Evolutionary conservation across 1,140 invertebrate species (phyloP).

Genomic region (Eupeodes corollae): DNA sequence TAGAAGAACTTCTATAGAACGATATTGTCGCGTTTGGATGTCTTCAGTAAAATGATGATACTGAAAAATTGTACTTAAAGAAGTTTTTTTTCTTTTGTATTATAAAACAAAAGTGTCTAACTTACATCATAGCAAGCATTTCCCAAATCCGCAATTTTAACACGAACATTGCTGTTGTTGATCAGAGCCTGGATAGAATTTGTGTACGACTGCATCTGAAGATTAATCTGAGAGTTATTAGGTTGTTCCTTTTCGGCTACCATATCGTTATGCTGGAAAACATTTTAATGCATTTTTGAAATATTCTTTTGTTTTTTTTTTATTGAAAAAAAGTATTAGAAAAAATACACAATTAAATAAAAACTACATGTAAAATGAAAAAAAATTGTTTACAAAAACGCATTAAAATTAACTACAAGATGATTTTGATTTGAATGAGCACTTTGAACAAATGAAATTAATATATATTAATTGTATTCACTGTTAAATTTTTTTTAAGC

Average conservation of each 20-base stretch:
- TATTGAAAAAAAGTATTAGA: too few species aligned
- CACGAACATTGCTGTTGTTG: constrained; percentile 74
- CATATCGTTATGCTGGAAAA: constrained; percentile 15
- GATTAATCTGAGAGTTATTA: background rate
- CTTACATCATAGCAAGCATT: constrained; percentile 89
- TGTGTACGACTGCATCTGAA: constrained; percentile 25
- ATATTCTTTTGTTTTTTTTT: too few species aligned
- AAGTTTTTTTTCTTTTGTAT: background rate
- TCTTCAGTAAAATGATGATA: constrained; percentile 48
- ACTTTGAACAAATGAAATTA: too few species aligned
- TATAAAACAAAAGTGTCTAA: constrained; percentile 5
- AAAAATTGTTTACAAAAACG: too few species aligned
- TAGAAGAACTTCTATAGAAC: constrained; percentile 84
- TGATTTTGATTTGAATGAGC: too few species aligned
- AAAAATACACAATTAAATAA: too few species aligned
- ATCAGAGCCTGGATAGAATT: constrained; percentile 64
- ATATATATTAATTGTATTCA: too few species aligned
- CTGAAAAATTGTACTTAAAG: constrained; percentile 9
- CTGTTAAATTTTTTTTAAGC: too few species aligned
- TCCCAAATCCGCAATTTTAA: constrained; percentile 95
- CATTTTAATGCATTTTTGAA: constrained; percentile 12
- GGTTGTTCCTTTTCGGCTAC: background rate
- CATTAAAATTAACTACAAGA: too few species aligned
- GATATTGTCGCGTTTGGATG: constrained; percentile 97
- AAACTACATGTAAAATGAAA: too few species aligned